Evolutionary conservation across 2,888 invertebrate species (phyloP).

Genomic region (Ellobium chinense): DNA sequence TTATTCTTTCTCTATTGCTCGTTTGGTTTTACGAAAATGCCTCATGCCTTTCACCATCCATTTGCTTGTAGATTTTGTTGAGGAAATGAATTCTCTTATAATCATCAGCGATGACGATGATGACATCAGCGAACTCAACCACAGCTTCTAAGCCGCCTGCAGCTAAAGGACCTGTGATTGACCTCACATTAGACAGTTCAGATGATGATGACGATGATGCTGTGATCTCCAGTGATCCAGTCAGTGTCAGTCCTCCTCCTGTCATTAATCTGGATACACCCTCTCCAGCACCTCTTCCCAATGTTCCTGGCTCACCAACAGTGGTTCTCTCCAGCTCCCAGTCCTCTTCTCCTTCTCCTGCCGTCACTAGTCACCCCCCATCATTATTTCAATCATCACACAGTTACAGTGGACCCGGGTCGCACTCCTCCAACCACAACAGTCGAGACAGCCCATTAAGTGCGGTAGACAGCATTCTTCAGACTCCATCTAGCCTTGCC

Average conservation of each 20-base stretch:
- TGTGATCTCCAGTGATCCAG: slow-evolving; percentile 36
- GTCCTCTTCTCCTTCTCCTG: slow-evolving; percentile 36
- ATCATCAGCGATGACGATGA: slow-evolving; percentile 42
- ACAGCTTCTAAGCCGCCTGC: not conserved
- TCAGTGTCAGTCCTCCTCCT: slow-evolving; percentile 54
- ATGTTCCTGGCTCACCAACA: slow-evolving; percentile 41
- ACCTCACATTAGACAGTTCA: slow-evolving; percentile 72
- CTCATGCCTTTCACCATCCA: no score
- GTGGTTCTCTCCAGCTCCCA: slow-evolving; percentile 25
- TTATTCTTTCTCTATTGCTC: no score
- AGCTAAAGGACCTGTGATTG: slow-evolving; percentile 62
- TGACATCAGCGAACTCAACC: not conserved
- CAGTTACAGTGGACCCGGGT: slow-evolving; percentile 2
- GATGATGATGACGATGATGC: slow-evolving; percentile 68
- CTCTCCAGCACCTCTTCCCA: slow-evolving; percentile 39
- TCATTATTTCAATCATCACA: slow-evolving; percentile 16
- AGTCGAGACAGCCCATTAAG: slow-evolving; percentile 31
- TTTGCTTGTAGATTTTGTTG: slow-evolving; percentile 43
- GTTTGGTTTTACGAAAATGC: no score
- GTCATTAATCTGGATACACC: slow-evolving; percentile 65
- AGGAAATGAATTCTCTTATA: slow-evolving; percentile 47
- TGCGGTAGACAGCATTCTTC: slow-evolving; percentile 40
- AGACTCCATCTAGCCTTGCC: slow-evolving; percentile 5
- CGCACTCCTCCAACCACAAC: slow-evolving; percentile 17
- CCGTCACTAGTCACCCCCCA: slow-evolving; percentile 7